These are phyloP conservation scores for Thunnus albacares DNA, from an alignment of 2,797 vertebrate species.

Conservation along the genomic window DNA sequence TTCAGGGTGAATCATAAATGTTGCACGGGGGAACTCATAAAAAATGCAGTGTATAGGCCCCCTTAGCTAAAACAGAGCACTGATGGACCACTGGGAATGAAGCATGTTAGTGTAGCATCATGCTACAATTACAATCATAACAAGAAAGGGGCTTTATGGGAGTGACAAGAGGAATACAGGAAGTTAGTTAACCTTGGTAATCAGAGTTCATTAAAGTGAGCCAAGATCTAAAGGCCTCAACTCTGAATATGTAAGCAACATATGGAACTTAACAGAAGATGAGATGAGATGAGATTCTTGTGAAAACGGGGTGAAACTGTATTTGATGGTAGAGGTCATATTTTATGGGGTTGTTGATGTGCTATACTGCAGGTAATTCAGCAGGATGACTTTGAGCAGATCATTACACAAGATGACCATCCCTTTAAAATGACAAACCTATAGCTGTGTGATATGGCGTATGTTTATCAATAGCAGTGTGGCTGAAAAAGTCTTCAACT, in stretches of 20 bases:
- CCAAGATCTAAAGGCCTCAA: neutral
- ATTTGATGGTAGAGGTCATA: neutral
- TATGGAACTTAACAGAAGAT: neutral
- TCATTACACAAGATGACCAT: neutral
- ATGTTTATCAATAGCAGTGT: slow-evolving; percentile 1
- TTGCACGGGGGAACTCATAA: slow-evolving; percentile 81
- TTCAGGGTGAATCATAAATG: slow-evolving; percentile 83
- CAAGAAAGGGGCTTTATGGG: slow-evolving; percentile 54
- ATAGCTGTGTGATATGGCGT: neutral
- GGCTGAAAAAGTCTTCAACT: slow-evolving; percentile 2
- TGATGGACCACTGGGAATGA: slow-evolving; percentile 75
- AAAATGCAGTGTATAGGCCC: slow-evolving; percentile 79
- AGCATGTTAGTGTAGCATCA: slow-evolving; percentile 69
- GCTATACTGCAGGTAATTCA: neutral
- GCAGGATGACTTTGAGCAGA: neutral
- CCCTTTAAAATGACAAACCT: neutral
- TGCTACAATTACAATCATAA: slow-evolving; percentile 67
- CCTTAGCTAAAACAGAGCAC: slow-evolving; percentile 71
- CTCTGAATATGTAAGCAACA: slow-evolving; percentile 20
- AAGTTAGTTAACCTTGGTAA: slow-evolving; percentile 61
- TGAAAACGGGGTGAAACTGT: neutral
- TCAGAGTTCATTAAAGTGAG: slow-evolving; percentile 33
- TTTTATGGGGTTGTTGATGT: slow-evolving; percentile 6
- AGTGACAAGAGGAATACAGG: slow-evolving; percentile 57
- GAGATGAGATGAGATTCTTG: neutral